A percentile compares a stretch with the other conserved stretches of the same genome.
Evolutionary conservation across 1,140 invertebrate genomes (phyloP).

Genomic region (Micrasema minimum): DNA sequence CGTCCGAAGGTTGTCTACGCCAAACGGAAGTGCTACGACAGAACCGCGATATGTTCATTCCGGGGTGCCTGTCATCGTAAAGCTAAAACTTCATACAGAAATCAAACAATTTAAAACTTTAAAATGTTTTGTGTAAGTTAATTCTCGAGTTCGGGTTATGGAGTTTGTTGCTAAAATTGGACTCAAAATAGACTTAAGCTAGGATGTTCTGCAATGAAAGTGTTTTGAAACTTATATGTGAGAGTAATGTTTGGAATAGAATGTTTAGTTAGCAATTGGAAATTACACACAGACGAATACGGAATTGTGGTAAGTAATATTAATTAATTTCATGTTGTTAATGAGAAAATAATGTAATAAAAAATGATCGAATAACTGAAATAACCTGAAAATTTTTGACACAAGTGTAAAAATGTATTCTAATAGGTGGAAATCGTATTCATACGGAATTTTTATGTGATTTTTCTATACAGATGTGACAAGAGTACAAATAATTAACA

Average conservation of each 20-base stretch:
- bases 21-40: constrained; percentile 9
- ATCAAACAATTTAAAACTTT: neutral
- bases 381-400: too few species aligned
- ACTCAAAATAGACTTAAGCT: constrained; percentile 2
- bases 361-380: too few species aligned
- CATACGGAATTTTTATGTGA: too few species aligned
- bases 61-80: neutral
- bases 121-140: neutral
- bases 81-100: neutral
- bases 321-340: too few species aligned
- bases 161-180: constrained; percentile 6
- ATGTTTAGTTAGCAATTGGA: constrained; percentile 42
- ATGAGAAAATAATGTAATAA: too few species aligned
- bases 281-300: constrained; percentile 41
- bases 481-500: too few species aligned
- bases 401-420: too few species aligned
- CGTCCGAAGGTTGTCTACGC: constrained; percentile 36
- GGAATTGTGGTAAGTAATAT: constrained; percentile 46
- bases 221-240: constrained; percentile 46
- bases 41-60: neutral
- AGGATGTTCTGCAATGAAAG: constrained; percentile 24
- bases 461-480: too few species aligned
- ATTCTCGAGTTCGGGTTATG: neutral
- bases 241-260: constrained; percentile 47
- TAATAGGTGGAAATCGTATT: too few species aligned